These are phyloP conservation scores for Phyllotis vaccarum DNA, from an alignment of 2,797 vertebrate species.

Conservation along the genomic window DNA sequence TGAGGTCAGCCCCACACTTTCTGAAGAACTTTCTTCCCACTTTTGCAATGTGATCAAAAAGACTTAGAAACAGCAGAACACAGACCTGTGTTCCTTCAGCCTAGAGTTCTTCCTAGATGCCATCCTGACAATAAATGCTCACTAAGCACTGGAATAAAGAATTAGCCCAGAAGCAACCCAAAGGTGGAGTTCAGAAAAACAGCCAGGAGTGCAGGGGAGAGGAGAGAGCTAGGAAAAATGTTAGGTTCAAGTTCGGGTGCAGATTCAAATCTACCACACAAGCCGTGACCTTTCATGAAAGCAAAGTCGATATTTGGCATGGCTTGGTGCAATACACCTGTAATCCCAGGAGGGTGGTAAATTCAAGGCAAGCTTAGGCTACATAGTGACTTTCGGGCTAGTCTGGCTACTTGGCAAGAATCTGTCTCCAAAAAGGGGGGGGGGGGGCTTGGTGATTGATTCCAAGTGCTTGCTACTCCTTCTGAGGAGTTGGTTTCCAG, in stretches of 20 bases:
- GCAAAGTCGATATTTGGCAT: not conserved
- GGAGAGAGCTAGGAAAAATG: not conserved
- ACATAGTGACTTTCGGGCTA: not conserved
- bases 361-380: not conserved
- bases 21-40: conserved; percentile 36
- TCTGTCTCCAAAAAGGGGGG: not conserved
- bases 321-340: not conserved
- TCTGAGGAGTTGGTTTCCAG: not conserved
- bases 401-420: not conserved
- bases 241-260: not conserved
- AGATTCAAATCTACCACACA: conserved; percentile 53
- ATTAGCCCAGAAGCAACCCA: not conserved
- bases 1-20: not conserved
- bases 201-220: not conserved
- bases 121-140: not conserved
- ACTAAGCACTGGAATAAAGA: not conserved
- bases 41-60: not conserved
- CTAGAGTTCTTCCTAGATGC: not conserved
- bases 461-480: not conserved
- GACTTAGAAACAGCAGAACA: conserved; percentile 44
- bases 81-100: not conserved
- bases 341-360: not conserved
- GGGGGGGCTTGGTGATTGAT: not conserved
- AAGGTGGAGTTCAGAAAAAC: not conserved
- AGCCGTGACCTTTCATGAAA: conserved; percentile 11